Evolutionary conservation across 2,888 invertebrate species (phyloP).

Genomic region (Parascotia fuliginaria): DNA sequence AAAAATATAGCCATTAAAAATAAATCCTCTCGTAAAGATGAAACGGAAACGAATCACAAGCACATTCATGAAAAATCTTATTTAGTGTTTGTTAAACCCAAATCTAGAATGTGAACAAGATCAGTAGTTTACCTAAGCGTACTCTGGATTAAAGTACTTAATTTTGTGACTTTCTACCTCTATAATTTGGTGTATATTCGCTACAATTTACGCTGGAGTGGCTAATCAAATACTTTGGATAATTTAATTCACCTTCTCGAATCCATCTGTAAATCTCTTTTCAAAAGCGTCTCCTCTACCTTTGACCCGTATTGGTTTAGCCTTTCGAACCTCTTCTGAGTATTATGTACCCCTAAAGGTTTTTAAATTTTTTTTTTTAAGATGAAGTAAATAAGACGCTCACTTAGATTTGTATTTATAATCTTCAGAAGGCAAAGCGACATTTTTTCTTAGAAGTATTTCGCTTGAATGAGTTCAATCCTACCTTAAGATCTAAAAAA

Average conservation of each 20-base stretch:
- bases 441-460: no score
- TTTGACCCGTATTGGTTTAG: slow-evolving; percentile 13
- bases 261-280: slow-evolving; percentile 22
- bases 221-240: slow-evolving; percentile 23
- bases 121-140: background rate
- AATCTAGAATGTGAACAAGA: background rate
- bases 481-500: no score
- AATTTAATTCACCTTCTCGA: slow-evolving; percentile 24
- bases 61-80: background rate
- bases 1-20: no score
- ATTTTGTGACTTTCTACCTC: background rate
- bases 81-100: background rate
- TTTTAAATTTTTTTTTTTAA: slow-evolving; percentile 27
- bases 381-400: background rate
- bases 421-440: no score
- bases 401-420: no score
- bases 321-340: slow-evolving; percentile 17
- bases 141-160: background rate
- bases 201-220: slow-evolving; percentile 10
- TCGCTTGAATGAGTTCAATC: no score
- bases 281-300: slow-evolving; percentile 21
- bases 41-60: background rate
- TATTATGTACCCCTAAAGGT: slow-evolving; percentile 4
- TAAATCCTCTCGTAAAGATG: no score
- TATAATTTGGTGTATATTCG: background rate